These are phyloP conservation scores for Celastrina argiolus DNA, from an alignment of 2,888 invertebrate genomes.

Conservation along the genomic window DNA sequence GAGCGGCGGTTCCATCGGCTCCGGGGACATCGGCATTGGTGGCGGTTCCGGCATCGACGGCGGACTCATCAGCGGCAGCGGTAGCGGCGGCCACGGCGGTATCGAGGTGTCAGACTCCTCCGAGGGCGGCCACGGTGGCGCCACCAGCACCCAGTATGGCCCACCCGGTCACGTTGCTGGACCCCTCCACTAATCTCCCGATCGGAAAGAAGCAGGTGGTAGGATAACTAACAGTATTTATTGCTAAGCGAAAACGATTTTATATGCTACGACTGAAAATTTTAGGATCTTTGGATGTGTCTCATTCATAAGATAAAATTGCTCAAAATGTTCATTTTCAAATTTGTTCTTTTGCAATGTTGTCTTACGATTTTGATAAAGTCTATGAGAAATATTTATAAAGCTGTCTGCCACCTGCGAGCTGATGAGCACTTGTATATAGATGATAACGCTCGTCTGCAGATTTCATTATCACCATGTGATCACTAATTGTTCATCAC, in stretches of 20 bases:
- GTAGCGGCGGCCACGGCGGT: constrained; percentile 50
- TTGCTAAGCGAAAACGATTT: constrained; percentile 46
- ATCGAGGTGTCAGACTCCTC: constrained; percentile 55
- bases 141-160: constrained; percentile 72
- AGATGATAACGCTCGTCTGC: constrained; percentile 56
- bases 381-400: constrained; percentile 14
- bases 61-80: constrained; percentile 41
- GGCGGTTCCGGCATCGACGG: constrained; percentile 45
- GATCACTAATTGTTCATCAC: constrained; percentile 48
- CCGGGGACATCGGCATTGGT: constrained; percentile 45
- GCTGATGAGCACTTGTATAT: constrained; percentile 56
- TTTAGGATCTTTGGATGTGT: constrained; percentile 5
- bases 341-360: neutral
- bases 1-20: constrained; percentile 46
- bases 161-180: constrained; percentile 73
- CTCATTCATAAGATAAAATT: neutral
- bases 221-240: constrained; percentile 53
- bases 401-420: constrained; percentile 43
- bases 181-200: constrained; percentile 61
- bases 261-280: constrained; percentile 13
- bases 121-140: constrained; percentile 52
- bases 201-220: constrained; percentile 45
- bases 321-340: neutral
- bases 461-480: constrained; percentile 41
- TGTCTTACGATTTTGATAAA: constrained; percentile 20